A percentile compares a stretch with the other conserved stretches of the same genome.
These are phyloP conservation scores for Gouania willdenowi DNA, from an alignment of 2,797 vertebrate species.

Conservation along the genomic window DNA sequence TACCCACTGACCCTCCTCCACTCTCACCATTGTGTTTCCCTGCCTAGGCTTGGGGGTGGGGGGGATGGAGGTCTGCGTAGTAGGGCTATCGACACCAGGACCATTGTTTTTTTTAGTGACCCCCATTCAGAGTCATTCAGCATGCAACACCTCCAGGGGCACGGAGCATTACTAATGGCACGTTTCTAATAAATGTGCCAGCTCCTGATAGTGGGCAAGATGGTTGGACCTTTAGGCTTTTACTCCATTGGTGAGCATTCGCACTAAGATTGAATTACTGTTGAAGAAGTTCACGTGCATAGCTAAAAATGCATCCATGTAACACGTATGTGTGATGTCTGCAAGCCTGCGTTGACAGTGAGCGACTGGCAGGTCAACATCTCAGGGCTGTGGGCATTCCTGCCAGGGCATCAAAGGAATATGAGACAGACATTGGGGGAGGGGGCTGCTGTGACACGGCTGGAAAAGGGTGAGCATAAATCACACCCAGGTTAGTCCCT, in stretches of 20 bases:
- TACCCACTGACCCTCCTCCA: slow-evolving; percentile 17
- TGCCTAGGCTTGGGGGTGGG: slow-evolving; percentile 54
- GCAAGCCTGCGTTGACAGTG: slow-evolving; percentile 25
- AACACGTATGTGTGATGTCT: slow-evolving; percentile 15
- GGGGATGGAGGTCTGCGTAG: too few relatives aligned
- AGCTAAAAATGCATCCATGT: slow-evolving; percentile 23
- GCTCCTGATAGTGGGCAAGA: slow-evolving; percentile 11
- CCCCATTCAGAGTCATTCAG: slow-evolving; percentile 75
- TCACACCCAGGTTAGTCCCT: slow-evolving; percentile 1
- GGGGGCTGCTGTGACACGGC: slow-evolving; percentile 3
- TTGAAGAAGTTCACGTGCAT: slow-evolving; percentile 34
- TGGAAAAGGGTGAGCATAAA: slow-evolving; percentile 22
- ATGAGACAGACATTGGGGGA: slow-evolving; percentile 17
- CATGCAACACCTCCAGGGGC: slow-evolving; percentile 73
- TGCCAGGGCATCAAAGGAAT: slow-evolving; percentile 40
- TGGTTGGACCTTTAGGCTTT: too few relatives aligned
- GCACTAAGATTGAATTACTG: too few relatives aligned
- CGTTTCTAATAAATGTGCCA: slow-evolving; percentile 65
- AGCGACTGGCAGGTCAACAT: slow-evolving; percentile 27
- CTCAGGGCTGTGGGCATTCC: slow-evolving; percentile 38
- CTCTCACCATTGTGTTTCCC: slow-evolving; percentile 48
- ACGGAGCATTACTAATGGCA: slow-evolving; percentile 61
- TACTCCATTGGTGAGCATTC: too few relatives aligned
- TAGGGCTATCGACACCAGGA: slow-evolving; percentile 65
- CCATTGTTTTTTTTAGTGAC: slow-evolving; percentile 69